A percentile compares a stretch with the other conserved stretches of the same genome.
phyloP scores from a whole-genome alignment of 2,888 invertebrate species.

The Hirudinaria manillensis region DNA sequence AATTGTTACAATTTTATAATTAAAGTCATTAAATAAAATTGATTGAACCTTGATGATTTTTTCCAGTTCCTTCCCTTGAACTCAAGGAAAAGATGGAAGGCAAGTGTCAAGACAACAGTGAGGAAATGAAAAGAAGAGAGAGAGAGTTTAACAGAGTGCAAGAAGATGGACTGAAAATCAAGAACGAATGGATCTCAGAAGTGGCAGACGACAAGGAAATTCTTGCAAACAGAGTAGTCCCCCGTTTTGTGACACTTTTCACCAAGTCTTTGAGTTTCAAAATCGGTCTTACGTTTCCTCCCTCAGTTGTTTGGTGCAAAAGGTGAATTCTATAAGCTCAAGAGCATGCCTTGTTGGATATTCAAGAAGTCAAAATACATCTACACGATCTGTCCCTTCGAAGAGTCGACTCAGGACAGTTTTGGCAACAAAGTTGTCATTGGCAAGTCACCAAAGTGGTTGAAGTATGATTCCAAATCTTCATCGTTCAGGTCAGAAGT shows the following conservation, averaged over 20 bases:
- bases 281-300: too few species aligned
- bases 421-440: background rate
- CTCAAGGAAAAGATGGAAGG: background rate
- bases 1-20: too few species aligned
- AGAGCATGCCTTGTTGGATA: background rate
- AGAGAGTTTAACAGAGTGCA: background rate
- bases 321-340: constrained; percentile 1
- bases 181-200: background rate
- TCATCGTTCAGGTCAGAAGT: too few species aligned
- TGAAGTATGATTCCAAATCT: background rate
- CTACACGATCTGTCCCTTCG: constrained; percentile 1
- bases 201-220: background rate
- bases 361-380: constrained; percentile 1
- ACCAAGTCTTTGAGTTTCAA: background rate
- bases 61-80: background rate
- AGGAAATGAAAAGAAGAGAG: background rate
- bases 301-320: background rate
- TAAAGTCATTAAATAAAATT: too few species aligned
- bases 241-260: background rate
- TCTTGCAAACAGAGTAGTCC: background rate
- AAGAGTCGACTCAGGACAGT: background rate
- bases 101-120: background rate
- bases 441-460: background rate
- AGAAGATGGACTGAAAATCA: background rate
- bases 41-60: too few species aligned